A percentile compares a stretch with the other conserved stretches of the same genome.
phyloP scores from a whole-genome alignment of 2,797 vertebrate species.

The Dryobates pubescens region DNA sequence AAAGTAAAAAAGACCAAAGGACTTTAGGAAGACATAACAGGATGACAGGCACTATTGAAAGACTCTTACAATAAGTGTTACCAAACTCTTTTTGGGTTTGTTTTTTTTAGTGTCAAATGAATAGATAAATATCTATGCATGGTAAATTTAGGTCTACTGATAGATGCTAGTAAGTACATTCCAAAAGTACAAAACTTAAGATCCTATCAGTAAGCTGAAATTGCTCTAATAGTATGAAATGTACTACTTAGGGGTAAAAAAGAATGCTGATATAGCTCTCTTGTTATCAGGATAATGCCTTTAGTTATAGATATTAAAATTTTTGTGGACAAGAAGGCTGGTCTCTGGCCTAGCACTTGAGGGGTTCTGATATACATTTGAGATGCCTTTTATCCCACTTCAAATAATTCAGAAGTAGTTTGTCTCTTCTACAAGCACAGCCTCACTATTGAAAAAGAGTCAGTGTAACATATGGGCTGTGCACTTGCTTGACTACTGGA shows the following conservation, averaged over 20 bases:
- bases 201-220: neutral
- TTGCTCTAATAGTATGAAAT: neutral
- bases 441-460: neutral
- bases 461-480: accelerated
- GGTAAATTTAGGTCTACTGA: neutral
- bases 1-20: neutral
- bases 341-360: neutral
- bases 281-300: neutral
- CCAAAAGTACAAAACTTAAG: neutral
- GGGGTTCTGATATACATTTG: neutral
- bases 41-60: neutral
- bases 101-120: no score
- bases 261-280: neutral
- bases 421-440: neutral
- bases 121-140: neutral
- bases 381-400: neutral
- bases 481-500: neutral
- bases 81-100: neutral
- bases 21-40: neutral
- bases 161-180: neutral
- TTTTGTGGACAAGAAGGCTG: neutral
- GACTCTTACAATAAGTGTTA: neutral
- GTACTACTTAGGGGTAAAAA: neutral
- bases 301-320: neutral
- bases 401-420: neutral